Evolutionary conservation across 2,113 vertebrate genomes (phyloP).

Genomic region (Gymnobelideus leadbeateri): DNA sequence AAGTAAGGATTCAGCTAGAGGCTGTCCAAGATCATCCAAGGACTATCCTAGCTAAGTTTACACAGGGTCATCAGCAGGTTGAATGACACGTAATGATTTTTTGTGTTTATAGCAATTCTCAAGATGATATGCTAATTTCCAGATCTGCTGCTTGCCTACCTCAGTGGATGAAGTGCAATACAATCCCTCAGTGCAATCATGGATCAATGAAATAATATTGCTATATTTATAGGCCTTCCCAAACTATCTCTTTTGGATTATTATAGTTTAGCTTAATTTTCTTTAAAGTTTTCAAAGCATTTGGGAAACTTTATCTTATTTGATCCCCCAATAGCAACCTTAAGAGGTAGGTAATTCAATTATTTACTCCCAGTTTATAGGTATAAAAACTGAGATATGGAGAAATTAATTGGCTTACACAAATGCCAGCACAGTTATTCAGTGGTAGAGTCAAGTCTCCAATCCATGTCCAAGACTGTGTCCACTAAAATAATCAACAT

Average conservation of each 20-base stretch:
- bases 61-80: background rate
- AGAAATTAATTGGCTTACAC: background rate
- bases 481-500: background rate
- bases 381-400: background rate
- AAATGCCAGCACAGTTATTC: background rate
- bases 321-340: background rate
- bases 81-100: background rate
- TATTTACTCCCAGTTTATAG: background rate
- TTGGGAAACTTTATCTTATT: background rate
- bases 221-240: background rate
- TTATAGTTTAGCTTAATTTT: background rate
- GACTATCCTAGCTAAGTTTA: background rate
- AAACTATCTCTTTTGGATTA: background rate
- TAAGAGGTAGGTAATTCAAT: background rate
- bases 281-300: too few species aligned
- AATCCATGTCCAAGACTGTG: background rate
- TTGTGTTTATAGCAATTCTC: background rate
- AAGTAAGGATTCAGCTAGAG: background rate
- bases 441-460: background rate
- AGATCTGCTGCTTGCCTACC: background rate
- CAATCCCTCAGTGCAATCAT: background rate
- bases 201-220: background rate
- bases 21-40: background rate
- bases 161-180: background rate
- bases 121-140: background rate